Evolutionary conservation across 2,888 invertebrate genomes (phyloP).

Genomic region (Atherix ibis): DNA sequence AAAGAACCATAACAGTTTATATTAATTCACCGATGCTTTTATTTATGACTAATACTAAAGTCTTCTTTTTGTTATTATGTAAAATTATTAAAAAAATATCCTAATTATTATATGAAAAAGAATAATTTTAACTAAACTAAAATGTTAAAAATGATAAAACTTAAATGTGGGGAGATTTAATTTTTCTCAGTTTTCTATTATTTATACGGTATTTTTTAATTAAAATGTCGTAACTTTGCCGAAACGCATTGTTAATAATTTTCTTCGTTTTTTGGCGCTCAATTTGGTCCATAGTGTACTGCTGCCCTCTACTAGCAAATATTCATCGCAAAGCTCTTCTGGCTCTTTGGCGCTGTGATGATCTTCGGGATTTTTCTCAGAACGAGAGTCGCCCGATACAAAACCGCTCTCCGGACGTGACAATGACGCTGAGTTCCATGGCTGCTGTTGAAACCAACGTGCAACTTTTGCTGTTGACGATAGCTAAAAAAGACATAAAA

Average conservation of each 20-base stretch:
- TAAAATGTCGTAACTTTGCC: constrained; percentile 57
- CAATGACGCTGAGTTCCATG: constrained; percentile 38
- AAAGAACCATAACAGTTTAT: too few species aligned
- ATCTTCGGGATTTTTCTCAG: constrained; percentile 36
- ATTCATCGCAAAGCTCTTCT: constrained; percentile 38
- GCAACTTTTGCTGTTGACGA: constrained; percentile 64
- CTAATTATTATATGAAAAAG: too few species aligned
- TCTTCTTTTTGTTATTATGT: too few species aligned
- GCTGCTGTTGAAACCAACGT: constrained; percentile 61
- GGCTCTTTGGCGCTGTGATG: constrained; percentile 26
- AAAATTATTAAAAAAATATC: too few species aligned
- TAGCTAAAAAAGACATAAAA: constrained; percentile 38
- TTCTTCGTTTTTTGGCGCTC: constrained; percentile 52
- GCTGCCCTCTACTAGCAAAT: constrained; percentile 48
- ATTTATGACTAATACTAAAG: too few species aligned
- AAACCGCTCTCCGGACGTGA: constrained; percentile 67
- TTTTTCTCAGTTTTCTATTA: too few species aligned
- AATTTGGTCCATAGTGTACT: constrained; percentile 50
- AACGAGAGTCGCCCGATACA: constrained; percentile 47
- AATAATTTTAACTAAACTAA: too few species aligned
- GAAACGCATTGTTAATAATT: constrained; percentile 49
- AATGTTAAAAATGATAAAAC: too few species aligned
- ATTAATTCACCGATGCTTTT: too few species aligned
- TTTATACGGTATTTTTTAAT: too few species aligned
- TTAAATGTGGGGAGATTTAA: too few species aligned